Evolutionary conservation across 2,888 invertebrate species (phyloP).

Genomic region (Meghimatium bilineatum): DNA sequence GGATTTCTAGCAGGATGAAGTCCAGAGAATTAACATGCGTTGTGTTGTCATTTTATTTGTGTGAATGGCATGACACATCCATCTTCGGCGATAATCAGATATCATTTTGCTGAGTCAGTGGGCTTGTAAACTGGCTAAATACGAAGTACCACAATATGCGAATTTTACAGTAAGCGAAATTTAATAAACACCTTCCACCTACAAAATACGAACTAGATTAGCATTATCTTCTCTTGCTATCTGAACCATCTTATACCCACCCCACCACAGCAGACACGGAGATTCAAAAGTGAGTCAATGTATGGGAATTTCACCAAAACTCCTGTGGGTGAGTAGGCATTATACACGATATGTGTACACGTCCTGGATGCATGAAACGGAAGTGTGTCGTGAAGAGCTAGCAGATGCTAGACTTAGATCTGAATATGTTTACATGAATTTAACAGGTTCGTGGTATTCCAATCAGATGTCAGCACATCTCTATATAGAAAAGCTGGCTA

Average conservation of each 20-base stretch:
- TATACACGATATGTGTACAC: background rate
- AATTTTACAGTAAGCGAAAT: background rate
- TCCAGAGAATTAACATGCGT: no score
- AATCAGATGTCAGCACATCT: no score
- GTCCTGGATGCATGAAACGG: background rate
- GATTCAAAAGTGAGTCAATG: background rate
- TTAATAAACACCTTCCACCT: background rate
- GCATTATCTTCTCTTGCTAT: background rate
- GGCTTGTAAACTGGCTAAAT: background rate
- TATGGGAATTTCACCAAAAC: background rate
- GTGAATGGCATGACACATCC: no score
- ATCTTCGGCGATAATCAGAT: no score
- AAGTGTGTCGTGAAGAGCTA: background rate
- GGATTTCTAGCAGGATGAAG: no score
- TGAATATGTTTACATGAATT: no score
- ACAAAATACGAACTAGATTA: background rate
- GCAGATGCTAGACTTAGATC: background rate
- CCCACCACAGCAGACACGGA: background rate
- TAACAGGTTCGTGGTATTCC: no score
- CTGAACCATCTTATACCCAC: background rate
- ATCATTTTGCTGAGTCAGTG: no score
- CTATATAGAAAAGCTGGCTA: no score
- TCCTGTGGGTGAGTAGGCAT: background rate
- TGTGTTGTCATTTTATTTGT: no score
- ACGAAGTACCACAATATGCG: background rate